phyloP scores from a whole-genome alignment of 1,140 invertebrate species.

The Drosophila jambulina region DNA sequence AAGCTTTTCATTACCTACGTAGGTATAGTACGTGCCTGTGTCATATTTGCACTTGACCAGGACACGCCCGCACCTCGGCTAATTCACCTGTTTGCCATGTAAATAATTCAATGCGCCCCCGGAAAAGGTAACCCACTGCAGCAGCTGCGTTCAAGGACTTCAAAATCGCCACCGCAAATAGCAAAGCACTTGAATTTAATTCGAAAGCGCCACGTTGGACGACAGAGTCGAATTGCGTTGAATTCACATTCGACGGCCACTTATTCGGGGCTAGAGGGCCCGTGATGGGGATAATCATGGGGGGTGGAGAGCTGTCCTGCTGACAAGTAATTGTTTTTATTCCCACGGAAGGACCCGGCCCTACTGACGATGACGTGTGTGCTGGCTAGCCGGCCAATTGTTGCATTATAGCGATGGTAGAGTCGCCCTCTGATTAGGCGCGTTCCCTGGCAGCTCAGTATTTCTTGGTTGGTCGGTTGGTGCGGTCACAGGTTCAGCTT shows the following conservation, averaged over 20 bases:
- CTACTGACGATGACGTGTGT: constrained; percentile 45
- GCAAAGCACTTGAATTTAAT: constrained; percentile 30
- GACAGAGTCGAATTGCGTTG: constrained; percentile 23
- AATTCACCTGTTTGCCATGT: constrained; percentile 35
- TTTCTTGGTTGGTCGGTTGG: constrained; percentile 43
- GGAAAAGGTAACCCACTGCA: constrained; percentile 26
- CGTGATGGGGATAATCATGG: neutral
- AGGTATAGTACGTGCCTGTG: neutral
- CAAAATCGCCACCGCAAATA: constrained; percentile 31
- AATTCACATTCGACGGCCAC: constrained; percentile 19
- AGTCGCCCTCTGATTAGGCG: constrained; percentile 23
- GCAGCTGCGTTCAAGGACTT: constrained; percentile 66
- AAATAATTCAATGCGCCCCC: constrained; percentile 52
- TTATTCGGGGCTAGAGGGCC: neutral
- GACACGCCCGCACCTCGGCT: constrained; percentile 24
- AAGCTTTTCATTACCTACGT: constrained; percentile 19
- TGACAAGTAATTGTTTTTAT: constrained; percentile 52
- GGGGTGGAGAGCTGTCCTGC: constrained; percentile 1
- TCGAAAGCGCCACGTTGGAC: constrained; percentile 29
- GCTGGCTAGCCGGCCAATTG: constrained; percentile 51
- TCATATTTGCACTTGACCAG: constrained; percentile 36
- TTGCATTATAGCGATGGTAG: constrained; percentile 52
- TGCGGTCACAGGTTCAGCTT: constrained; percentile 49
- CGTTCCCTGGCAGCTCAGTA: constrained; percentile 40
- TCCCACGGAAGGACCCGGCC: constrained; percentile 31